Evolutionary conservation across 35 echinoderm and acorn worm genomes (phyloP), one percentile per base, ranked within the genome.

Genomic region (Apostichopus californicus): DNA sequence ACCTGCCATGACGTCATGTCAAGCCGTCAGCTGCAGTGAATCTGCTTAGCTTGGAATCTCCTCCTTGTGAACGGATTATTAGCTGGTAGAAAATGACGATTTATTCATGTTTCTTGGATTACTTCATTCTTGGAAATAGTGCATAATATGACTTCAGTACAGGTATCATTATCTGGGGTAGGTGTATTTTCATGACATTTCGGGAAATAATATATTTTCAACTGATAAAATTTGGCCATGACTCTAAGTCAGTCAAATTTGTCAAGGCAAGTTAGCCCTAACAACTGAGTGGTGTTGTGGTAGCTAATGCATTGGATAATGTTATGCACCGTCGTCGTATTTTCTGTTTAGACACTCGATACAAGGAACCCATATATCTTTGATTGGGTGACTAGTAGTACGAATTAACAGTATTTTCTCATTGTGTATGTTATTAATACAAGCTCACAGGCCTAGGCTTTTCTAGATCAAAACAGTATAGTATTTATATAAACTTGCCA

Each of bases 81-180:
- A 89, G 57, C 17, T 66, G 86, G 63, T 8, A 53, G n/a, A 87
- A 89, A 89, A 89, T 89, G 86, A 68, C 68, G 60, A 89, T 72
- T 89, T 89, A 65, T 26, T 55, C 57, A 8, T 89, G 46, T 72
- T 89, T 89, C 86, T 89, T 89, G 86, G 86, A 89, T 89, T 89
- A 55, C 86, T 89, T 89, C 86, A 72, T 89, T 53, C 86, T 89
- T 55, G 86, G 86, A 89, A 89, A 89, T 71, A 89, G 20, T 14
- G 46, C 54, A 9, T 89, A 66, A 72, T 73, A 66, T 89, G 86
- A 72, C 86, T 89, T 72, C 61, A 20, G 63, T 58, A 46, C 61
- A 52, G 86, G 17, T 18, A 73, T 12, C 68, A 89, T 89, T 26
- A 46, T 54, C 60, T 72, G 68, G 86, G 86, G 86, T 89, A 89